These are phyloP conservation scores for Alouatta palliata DNA, from an alignment of 2,113 vertebrate species.

Conservation along the genomic window DNA sequence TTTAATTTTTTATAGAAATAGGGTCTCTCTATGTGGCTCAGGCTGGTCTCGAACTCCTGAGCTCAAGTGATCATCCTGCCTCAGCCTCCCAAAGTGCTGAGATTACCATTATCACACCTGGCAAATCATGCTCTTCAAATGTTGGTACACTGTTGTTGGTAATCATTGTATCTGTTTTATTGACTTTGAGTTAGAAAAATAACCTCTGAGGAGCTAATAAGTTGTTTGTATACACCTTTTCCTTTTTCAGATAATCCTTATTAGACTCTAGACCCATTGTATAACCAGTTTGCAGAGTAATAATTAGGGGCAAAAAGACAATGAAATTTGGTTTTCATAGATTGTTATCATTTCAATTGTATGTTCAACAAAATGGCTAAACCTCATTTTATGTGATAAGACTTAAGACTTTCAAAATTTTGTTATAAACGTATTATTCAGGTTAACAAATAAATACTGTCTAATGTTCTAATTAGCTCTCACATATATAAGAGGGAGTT, in stretches of 20 bases:
- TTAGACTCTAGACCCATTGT: background rate
- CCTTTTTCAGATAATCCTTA: constrained; percentile 37
- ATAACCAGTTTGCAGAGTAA: background rate
- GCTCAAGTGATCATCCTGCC: too few relatives aligned
- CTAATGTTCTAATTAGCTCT: background rate
- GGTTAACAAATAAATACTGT: background rate
- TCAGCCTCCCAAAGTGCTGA: too few relatives aligned
- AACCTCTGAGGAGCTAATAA: background rate
- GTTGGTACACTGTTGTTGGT: background rate
- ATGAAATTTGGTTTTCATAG: constrained; percentile 29
- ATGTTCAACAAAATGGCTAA: constrained; percentile 21
- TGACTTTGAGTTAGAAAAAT: constrained; percentile 51
- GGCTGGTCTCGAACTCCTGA: too few relatives aligned
- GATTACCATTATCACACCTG: too few relatives aligned
- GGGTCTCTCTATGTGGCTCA: too few relatives aligned
- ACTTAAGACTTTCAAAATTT: constrained; percentile 32
- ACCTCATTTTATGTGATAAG: constrained; percentile 37
- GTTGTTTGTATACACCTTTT: constrained; percentile 19
- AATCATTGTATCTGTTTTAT: constrained; percentile 30
- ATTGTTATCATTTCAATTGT: constrained; percentile 24
- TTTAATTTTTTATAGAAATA: too few relatives aligned
- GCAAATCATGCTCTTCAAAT: background rate
- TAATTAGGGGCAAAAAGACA: constrained; percentile 44
- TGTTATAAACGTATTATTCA: constrained; percentile 16
- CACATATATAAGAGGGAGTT: background rate